Percentiles rank a stretch among this genome's conserved stretches.
Conservation (phyloP, 2,797 vertebrate species). For the Pteropus rufus region DNA sequence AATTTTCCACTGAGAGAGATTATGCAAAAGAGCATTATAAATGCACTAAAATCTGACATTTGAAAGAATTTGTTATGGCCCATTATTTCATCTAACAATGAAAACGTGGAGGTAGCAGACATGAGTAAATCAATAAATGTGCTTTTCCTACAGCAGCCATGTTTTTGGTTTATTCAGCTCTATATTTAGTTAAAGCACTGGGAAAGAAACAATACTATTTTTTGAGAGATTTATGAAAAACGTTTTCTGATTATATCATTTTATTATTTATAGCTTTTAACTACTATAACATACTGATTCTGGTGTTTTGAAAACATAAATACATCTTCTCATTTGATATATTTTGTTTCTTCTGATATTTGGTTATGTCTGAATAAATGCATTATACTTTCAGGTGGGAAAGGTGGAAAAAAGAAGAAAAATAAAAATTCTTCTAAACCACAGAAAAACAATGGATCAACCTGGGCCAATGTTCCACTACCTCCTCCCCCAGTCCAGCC, state of each 20-base stretch:
- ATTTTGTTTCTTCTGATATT: slow-evolving; percentile 44
- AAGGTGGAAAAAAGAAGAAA: slow-evolving; percentile 99
- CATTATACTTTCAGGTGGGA: slow-evolving; percentile 89
- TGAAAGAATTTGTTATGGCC: slow-evolving; percentile 71
- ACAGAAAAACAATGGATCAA: slow-evolving; percentile 94
- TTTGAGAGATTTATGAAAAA: slow-evolving; percentile 66
- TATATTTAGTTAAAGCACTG: slow-evolving; percentile 22
- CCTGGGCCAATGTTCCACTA: slow-evolving; percentile 95
- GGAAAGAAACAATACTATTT: slow-evolving; percentile 65
- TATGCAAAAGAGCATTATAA: slow-evolving; percentile 72
- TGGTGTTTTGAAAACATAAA: slow-evolving; percentile 76
- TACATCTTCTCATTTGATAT: slow-evolving; percentile 44
- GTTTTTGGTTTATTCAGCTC: slow-evolving; percentile 60
- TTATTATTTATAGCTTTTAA: slow-evolving; percentile 74
- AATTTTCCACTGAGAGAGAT: slow-evolving; percentile 68
- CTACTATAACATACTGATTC: slow-evolving; percentile 60
- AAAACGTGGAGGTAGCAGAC: slow-evolving; percentile 56
- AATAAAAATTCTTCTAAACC: slow-evolving; percentile 92
- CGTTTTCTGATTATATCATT: slow-evolving; percentile 63
- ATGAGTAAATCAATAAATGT: slow-evolving; percentile 74
- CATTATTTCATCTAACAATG: slow-evolving; percentile 71
- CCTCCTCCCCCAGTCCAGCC: slow-evolving; percentile 97
- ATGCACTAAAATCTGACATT: slow-evolving; percentile 68
- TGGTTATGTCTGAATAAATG: slow-evolving; percentile 53
- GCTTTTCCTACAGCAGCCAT: slow-evolving; percentile 48